Conservation (phyloP, 2,888 invertebrate species). For the Hypolimnas misippus region DNA sequence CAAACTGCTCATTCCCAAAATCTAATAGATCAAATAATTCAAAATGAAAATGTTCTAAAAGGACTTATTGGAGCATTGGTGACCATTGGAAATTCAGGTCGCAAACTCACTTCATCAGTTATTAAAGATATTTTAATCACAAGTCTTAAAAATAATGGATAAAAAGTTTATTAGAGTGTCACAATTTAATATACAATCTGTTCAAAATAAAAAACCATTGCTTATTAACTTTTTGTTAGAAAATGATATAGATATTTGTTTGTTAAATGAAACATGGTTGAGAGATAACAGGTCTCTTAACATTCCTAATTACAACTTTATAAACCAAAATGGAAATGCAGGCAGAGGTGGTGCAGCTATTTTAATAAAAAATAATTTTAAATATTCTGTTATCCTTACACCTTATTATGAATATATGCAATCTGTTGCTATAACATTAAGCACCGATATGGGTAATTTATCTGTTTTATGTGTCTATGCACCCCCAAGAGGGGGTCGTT, state of each 20-base stretch:
- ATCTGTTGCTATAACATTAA: no score
- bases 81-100: not conserved
- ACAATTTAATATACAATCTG: not conserved
- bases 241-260: not conserved
- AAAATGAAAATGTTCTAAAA: no score
- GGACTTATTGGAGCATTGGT: not conserved
- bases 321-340: not conserved
- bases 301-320: not conserved
- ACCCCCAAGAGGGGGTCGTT: no score
- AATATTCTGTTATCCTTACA: not conserved
- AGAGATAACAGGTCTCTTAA: not conserved
- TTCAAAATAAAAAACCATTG: not conserved
- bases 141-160: not conserved
- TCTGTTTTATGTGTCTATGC: no score
- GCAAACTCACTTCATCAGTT: not conserved
- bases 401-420: no score
- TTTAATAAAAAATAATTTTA: not conserved
- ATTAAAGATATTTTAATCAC: not conserved
- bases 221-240: not conserved
- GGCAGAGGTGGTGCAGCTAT: not conserved
- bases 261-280: not conserved
- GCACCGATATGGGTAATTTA: no score
- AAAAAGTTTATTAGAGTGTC: not conserved
- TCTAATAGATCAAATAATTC: no score
- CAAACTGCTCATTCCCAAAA: no score